Conservation (phyloP, 2,888 invertebrate genomes). For the Tiliacea citrago region DNA sequence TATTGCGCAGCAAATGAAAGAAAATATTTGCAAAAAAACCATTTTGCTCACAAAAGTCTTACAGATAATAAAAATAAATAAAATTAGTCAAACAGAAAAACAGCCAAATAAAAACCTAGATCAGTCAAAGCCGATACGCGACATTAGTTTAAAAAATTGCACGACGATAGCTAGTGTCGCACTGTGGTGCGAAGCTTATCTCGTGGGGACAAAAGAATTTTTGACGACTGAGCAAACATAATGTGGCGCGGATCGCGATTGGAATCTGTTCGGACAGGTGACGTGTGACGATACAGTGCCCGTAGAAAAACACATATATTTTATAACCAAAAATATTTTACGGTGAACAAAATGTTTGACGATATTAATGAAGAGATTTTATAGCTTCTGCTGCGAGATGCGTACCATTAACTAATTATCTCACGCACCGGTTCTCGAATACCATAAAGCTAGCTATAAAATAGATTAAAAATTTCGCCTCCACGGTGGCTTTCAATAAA, state of each 20-base stretch:
- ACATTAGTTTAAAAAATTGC: slow-evolving; percentile 71
- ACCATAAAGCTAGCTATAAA: slow-evolving; percentile 17
- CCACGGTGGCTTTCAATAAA: slow-evolving; percentile 56
- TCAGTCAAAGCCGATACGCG: slow-evolving; percentile 43
- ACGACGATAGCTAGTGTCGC: slow-evolving; percentile 66
- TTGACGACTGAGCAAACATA: slow-evolving; percentile 88
- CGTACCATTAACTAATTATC: slow-evolving; percentile 20
- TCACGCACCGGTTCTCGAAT: slow-evolving; percentile 2
- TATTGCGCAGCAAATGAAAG: background rate
- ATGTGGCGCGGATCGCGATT: slow-evolving; percentile 79
- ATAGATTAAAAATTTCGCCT: slow-evolving; percentile 42
- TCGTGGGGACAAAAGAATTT: slow-evolving; percentile 83
- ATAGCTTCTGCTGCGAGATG: slow-evolving; percentile 29
- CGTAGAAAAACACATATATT: slow-evolving; percentile 53
- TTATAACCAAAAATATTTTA: slow-evolving; percentile 42
- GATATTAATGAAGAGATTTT: slow-evolving; percentile 29
- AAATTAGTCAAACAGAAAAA: slow-evolving; percentile 12
- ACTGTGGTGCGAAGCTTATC: slow-evolving; percentile 79
- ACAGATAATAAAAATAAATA: slow-evolving; percentile 9
- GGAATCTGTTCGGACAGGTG: slow-evolving; percentile 84
- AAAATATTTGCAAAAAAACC: background rate
- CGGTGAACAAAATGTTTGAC: slow-evolving; percentile 13
- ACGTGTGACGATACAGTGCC: slow-evolving; percentile 79
- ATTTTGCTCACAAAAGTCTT: background rate
- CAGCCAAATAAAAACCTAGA: slow-evolving; percentile 24